Conservation (phyloP, 35 echinoderm and acorn worm genomes). For the Ophiothrix spiculata region DNA sequence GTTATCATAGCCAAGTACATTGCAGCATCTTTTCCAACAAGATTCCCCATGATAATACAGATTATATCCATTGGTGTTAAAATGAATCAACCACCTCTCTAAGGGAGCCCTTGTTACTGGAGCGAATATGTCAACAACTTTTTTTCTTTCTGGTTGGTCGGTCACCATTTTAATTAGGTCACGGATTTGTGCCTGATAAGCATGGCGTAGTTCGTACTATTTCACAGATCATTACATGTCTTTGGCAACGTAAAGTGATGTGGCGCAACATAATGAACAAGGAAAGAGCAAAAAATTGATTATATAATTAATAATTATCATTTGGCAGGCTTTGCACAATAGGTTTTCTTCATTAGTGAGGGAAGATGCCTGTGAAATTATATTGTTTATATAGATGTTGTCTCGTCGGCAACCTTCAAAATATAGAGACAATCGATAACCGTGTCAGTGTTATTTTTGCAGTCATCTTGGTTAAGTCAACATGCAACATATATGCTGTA, state of each 20-base stretch:
- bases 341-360: too few relatives aligned
- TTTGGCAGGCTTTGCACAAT: too few relatives aligned
- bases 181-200: not conserved
- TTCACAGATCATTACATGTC: not conserved
- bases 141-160: not conserved
- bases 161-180: not conserved
- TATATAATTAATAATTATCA: not conserved
- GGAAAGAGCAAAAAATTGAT: not conserved
- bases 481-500: too few relatives aligned
- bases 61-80: not conserved
- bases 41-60: not conserved
- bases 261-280: not conserved
- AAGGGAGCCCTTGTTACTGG: not conserved
- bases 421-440: too few relatives aligned
- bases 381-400: not conserved
- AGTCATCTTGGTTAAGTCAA: too few relatives aligned
- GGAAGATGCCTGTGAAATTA: not conserved
- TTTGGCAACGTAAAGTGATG: not conserved
- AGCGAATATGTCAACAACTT: not conserved
- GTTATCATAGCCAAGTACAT: too few relatives aligned
- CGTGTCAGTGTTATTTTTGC: too few relatives aligned
- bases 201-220: not conserved
- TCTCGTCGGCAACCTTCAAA: too few relatives aligned
- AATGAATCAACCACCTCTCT: not conserved
- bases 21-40: too few relatives aligned